Evolutionary conservation across 2,113 vertebrate species (phyloP).

Genomic region (Tinamus guttatus): DNA sequence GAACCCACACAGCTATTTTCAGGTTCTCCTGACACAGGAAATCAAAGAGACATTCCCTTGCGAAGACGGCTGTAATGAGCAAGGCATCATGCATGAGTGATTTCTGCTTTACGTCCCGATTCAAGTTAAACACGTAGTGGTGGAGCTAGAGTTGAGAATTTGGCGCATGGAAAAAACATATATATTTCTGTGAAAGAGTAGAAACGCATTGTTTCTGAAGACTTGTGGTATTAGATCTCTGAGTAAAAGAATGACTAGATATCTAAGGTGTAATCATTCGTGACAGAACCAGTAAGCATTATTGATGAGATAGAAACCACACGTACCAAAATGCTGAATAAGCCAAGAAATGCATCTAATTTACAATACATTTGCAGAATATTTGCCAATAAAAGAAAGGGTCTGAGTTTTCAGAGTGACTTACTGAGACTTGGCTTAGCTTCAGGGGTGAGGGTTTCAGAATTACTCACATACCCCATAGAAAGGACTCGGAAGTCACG

Average conservation of each 20-base stretch:
- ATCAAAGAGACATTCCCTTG: constrained; percentile 3
- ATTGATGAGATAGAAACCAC: background rate
- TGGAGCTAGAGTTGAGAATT: background rate
- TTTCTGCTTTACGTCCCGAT: background rate
- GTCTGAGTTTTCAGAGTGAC: background rate
- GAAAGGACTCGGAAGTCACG: background rate
- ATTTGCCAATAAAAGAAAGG: background rate
- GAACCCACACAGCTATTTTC: background rate
- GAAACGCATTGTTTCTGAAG: background rate
- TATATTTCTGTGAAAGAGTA: background rate
- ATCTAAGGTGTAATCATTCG: background rate
- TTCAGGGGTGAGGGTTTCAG: constrained; percentile 14
- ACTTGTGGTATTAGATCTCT: background rate
- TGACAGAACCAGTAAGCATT: background rate
- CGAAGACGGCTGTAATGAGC: background rate
- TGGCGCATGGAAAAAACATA: background rate
- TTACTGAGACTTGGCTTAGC: background rate
- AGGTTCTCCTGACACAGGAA: constrained; percentile 2
- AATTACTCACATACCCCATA: constrained; percentile 2
- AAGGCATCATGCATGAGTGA: background rate
- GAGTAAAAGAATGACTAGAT: background rate
- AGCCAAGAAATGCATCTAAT: background rate
- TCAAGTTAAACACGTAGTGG: background rate
- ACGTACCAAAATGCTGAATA: background rate
- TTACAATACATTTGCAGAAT: accelerated